Percentiles rank a stretch among this genome's conserved stretches.
Evolutionary conservation across 2,797 vertebrate species (phyloP).

Genomic region (Cyclopterus lumpus): DNA sequence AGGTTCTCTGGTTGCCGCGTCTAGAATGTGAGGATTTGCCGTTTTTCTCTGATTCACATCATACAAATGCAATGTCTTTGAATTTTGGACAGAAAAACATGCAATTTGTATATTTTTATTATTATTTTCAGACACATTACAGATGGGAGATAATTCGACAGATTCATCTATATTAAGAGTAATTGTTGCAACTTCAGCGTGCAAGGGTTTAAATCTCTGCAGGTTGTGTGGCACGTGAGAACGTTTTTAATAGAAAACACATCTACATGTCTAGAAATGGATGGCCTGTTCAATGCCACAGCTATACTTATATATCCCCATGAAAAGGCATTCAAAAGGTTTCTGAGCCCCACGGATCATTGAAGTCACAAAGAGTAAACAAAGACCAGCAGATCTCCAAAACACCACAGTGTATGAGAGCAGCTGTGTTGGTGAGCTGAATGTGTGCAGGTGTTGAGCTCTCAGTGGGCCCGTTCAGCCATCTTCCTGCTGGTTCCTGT

Average conservation of each 20-base stretch:
- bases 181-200: not conserved
- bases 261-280: not conserved
- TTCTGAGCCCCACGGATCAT: not conserved
- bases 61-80: not conserved
- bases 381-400: conserved; percentile 15
- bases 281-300: not conserved
- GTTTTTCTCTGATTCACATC: conserved; percentile 4
- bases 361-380: not conserved
- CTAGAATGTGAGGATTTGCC: not conserved
- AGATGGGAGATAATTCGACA: not conserved
- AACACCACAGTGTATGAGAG: not conserved
- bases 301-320: not conserved
- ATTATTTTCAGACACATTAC: not conserved
- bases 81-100: not conserved
- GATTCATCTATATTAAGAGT: not conserved
- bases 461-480: conserved; percentile 43
- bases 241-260: not conserved
- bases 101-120: not conserved
- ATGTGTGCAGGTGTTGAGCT: conserved; percentile 49
- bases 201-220: not conserved
- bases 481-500: conserved; percentile 40
- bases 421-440: conserved; percentile 43
- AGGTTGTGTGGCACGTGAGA: not conserved
- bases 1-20: not conserved
- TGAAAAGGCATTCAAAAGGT: not conserved